These are phyloP conservation scores for Nomada fabriciana DNA, from an alignment of 2,888 invertebrate species.

Conservation along the genomic window DNA sequence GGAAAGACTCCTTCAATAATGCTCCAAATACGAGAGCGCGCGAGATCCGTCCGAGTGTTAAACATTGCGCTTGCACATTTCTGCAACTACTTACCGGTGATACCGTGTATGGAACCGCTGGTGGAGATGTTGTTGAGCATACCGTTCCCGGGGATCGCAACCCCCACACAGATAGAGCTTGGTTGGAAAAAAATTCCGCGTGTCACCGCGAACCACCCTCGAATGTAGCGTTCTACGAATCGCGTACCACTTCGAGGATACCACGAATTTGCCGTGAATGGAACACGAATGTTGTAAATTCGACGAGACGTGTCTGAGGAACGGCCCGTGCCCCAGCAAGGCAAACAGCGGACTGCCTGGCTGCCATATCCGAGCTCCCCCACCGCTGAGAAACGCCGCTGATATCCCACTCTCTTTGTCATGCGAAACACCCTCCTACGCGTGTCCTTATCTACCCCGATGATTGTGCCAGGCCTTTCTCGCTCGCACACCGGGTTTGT, in stretches of 20 bases:
- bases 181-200: conserved; percentile 64
- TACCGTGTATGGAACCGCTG: conserved; percentile 83
- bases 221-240: not conserved
- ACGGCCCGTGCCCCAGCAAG: conserved; percentile 82
- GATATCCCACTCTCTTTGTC: conserved; percentile 50
- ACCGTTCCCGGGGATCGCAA: conserved; percentile 82
- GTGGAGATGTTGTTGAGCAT: conserved; percentile 84
- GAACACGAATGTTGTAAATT: conserved; percentile 32
- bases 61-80: not conserved
- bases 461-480: conserved; percentile 49
- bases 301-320: conserved; percentile 61
- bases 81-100: conserved; percentile 79
- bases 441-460: conserved; percentile 38
- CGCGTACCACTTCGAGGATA: not conserved
- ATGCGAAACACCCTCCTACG: conserved; percentile 37
- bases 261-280: not conserved
- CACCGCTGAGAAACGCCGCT: conserved; percentile 68
- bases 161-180: conserved; percentile 71
- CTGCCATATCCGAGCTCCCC: conserved; percentile 83
- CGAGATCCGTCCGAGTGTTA: not conserved
- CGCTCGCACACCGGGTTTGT: conserved; percentile 65
- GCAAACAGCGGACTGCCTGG: conserved; percentile 83
- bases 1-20: not conserved
- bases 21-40: not conserved
- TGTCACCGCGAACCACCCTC: conserved; percentile 63